Percentiles rank a stretch among this genome's conserved stretches.
phyloP scores from a whole-genome alignment of 2,888 invertebrate species.

The Melanophora roralis region DNA sequence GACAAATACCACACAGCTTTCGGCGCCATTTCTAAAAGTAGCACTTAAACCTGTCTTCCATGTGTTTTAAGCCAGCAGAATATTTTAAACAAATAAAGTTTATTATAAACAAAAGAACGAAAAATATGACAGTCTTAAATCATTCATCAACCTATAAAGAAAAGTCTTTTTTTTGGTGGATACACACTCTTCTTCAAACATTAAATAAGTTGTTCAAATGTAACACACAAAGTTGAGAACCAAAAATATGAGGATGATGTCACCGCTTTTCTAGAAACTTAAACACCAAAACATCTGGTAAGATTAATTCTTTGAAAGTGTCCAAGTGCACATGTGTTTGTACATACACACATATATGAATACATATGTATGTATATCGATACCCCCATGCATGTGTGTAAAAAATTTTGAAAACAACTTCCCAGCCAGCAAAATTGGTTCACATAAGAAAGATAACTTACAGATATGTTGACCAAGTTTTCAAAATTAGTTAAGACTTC shows the following conservation, averaged over 20 bases:
- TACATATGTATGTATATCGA: too few species aligned
- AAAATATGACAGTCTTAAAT: constrained; percentile 56
- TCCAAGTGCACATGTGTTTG: constrained; percentile 9
- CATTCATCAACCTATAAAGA: constrained; percentile 51
- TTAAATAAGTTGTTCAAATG: not conserved
- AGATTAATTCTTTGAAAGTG: constrained; percentile 72
- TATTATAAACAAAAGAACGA: constrained; percentile 30
- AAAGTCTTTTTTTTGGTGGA: constrained; percentile 4
- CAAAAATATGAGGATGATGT: constrained; percentile 40
- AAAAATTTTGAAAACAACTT: constrained; percentile 8
- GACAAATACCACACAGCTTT: constrained; percentile 4
- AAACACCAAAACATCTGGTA: constrained; percentile 74
- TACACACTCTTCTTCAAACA: not conserved
- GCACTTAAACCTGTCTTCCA: constrained; percentile 59
- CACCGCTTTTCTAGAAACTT: constrained; percentile 34
- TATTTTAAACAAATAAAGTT: constrained; percentile 33
- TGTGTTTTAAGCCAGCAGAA: constrained; percentile 24
- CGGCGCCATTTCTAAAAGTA: constrained; percentile 33
- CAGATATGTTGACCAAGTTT: too few species aligned
- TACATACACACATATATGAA: not conserved
- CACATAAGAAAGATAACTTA: too few species aligned
- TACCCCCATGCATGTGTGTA: too few species aligned
- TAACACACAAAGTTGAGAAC: not conserved
- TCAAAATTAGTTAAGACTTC: too few species aligned
- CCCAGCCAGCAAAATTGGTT: too few species aligned